These are phyloP conservation scores for Drosophila pseudoananassae DNA, from an alignment of 1,140 invertebrate genomes.

Conservation along the genomic window DNA sequence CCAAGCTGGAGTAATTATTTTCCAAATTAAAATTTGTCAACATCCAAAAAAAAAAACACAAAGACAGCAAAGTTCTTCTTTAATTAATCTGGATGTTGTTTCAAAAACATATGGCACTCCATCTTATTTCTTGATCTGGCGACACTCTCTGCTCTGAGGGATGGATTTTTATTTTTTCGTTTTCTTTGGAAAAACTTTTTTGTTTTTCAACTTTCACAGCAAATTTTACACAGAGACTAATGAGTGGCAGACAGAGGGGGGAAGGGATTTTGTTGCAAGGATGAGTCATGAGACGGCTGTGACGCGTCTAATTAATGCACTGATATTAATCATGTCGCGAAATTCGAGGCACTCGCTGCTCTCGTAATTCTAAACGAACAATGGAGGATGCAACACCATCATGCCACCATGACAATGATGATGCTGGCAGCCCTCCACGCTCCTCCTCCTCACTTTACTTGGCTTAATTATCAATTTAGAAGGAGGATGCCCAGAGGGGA, in stretches of 20 bases:
- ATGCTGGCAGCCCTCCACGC: not conserved
- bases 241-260: slow-evolving; percentile 35
- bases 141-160: not conserved
- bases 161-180: slow-evolving; percentile 6
- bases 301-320: slow-evolving; percentile 64
- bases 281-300: slow-evolving; percentile 16
- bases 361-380: slow-evolving; percentile 58
- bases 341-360: slow-evolving; percentile 34
- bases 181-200: slow-evolving; percentile 30
- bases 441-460: slow-evolving; percentile 6
- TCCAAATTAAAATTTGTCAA: slow-evolving; percentile 25
- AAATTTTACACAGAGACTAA: slow-evolving; percentile 43
- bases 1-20: slow-evolving; percentile 16
- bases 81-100: slow-evolving; percentile 19
- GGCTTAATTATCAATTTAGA: slow-evolving; percentile 47
- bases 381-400: slow-evolving; percentile 22
- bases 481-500: not conserved
- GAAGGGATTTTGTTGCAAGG: not conserved
- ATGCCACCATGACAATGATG: slow-evolving; percentile 21
- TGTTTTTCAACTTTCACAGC: slow-evolving; percentile 38
- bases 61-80: slow-evolving; percentile 7
- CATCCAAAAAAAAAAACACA: not conserved
- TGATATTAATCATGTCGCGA: slow-evolving; percentile 67
- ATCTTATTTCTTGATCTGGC: not conserved
- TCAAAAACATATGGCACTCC: slow-evolving; percentile 28